These are phyloP conservation scores for Epinephelus moara DNA, from an alignment of 2,113 vertebrate species.

Conservation along the genomic window DNA sequence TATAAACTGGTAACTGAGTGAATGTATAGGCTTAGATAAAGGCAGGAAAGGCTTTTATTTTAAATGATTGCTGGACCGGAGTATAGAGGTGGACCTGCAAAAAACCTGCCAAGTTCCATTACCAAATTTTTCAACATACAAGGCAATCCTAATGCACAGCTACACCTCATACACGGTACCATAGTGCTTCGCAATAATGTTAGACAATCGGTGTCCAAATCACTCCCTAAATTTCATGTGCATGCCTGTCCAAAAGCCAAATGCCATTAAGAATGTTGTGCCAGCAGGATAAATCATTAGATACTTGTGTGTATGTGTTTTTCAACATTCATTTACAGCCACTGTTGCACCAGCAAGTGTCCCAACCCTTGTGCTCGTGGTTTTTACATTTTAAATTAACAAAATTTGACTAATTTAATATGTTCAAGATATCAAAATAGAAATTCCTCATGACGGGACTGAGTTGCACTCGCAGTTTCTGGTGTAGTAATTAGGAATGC, in stretches of 20 bases:
- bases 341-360: background rate
- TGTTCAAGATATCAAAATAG: background rate
- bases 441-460: background rate
- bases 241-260: background rate
- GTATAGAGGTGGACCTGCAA: background rate
- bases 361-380: background rate
- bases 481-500: slow-evolving; percentile 1
- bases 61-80: background rate
- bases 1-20: background rate
- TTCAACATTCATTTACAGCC: background rate
- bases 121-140: background rate
- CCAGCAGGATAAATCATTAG: background rate
- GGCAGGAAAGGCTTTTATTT: background rate
- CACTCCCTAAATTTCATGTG: background rate
- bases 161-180: no score
- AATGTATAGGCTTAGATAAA: background rate
- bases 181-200: background rate
- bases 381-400: background rate
- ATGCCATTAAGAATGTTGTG: background rate
- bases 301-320: background rate
- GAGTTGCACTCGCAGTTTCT: background rate
- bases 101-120: background rate
- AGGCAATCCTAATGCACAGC: background rate
- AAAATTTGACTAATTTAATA: background rate
- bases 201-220: background rate